Evolutionary conservation across 2,113 vertebrate genomes (phyloP), one percentile per base, ranked within the genome.

Genomic region (Motacilla tschutschensis): DNA sequence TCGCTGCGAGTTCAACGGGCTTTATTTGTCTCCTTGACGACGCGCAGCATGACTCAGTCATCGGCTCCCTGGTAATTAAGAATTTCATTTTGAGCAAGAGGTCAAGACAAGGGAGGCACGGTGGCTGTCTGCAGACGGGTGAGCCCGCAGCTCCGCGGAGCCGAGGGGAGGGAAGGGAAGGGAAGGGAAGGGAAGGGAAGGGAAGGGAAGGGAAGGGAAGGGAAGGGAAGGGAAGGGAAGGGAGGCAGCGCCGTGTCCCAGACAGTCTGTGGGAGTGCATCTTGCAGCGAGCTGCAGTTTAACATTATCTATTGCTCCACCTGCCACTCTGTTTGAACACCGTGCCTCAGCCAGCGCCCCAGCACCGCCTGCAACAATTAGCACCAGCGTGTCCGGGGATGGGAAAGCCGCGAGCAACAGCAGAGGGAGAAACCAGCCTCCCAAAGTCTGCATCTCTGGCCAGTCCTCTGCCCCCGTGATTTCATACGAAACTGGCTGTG

Each of bases 111-210:
- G 67, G 74, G 43, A 74, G 66, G 64, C 22, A 2, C 11, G 17
- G 1, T 0, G 3, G 6, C 48, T 3, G 55, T 28, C 3, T 3
- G 6, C 58, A 46, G 44, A 2, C 17, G 71, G 81, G 41, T 0
- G 62, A 40, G 33, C 1, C 12, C 0, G 26, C 47, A 50, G 24
- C 54, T 11, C 9, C 12, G 48, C 31, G 18, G 11, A 22, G 33
- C 55, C 50, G 8, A 3, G 50, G 51, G 28, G 29, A 33, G 33
- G 33, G 33, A 33, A 33, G 33, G 33, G 33, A 33, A 33, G 33
- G 33, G 33, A 33, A 33, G 33, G 33, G 33, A 33, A 33, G 33
- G 33, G 33, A 33, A 33, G 33, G 33, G 33, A 33, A 33, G 33
- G 33, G 33, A 33, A 33, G 33, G 33, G 33, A 33, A 33, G 33